A percentile compares a stretch with the other conserved stretches of the same genome.
These are phyloP conservation scores for Garra rufa DNA, from an alignment of 2,113 vertebrate genomes.

Conservation along the genomic window DNA sequence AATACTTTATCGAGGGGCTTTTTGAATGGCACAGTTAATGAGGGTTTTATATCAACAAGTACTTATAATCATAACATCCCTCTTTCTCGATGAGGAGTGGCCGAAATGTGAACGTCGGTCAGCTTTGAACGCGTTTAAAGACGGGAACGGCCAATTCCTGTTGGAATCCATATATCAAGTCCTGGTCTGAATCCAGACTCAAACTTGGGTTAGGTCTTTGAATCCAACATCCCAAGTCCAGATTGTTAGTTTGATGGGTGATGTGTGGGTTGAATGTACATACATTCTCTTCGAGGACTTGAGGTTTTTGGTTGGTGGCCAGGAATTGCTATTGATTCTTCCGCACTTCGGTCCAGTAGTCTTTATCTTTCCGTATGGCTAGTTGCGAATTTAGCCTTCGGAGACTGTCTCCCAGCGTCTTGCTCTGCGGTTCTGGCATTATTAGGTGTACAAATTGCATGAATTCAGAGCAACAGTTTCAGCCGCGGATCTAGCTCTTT, in stretches of 20 bases:
- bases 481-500: background rate
- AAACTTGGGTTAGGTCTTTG: constrained; percentile 16
- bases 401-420: constrained; percentile 22
- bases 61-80: constrained; percentile 28
- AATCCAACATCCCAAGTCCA: constrained; percentile 11
- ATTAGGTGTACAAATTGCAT: constrained; percentile 33
- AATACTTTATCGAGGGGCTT: constrained; percentile 49
- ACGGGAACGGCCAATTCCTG: background rate
- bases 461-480: constrained; percentile 34
- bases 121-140: background rate
- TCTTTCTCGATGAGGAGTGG: background rate
- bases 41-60: constrained; percentile 20
- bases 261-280: constrained; percentile 21
- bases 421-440: constrained; percentile 31
- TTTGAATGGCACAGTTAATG: constrained; percentile 18
- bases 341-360: constrained; percentile 29
- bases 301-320: constrained; percentile 45
- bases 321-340: constrained; percentile 30
- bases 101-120: constrained; percentile 14
- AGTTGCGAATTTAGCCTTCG: constrained; percentile 17
- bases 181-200: constrained; percentile 24
- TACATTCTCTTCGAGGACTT: constrained; percentile 13
- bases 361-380: constrained; percentile 38
- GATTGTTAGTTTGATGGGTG: constrained; percentile 7
- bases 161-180: constrained; percentile 16